phyloP scores from a whole-genome alignment of 2,797 vertebrate species.

The Clarias laeviceps region DNA sequence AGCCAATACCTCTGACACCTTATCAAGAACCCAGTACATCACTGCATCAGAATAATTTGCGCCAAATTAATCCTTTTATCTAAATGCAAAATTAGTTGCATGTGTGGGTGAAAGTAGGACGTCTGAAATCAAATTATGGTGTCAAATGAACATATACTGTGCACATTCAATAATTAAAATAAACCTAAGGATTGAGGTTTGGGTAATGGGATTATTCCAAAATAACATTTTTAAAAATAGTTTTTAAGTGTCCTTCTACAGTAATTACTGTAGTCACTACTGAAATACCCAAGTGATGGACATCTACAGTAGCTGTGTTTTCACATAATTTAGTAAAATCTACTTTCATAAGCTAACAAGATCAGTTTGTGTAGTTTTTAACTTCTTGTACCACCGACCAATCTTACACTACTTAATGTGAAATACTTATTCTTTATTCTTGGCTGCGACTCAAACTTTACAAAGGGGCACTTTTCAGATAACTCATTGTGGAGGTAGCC shows the following conservation, averaged over 20 bases:
- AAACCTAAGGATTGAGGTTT: neutral
- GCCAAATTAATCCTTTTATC: constrained; percentile 16
- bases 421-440: neutral
- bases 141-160: neutral
- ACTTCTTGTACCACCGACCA: neutral
- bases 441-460: neutral
- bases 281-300: neutral
- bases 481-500: neutral
- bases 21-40: neutral
- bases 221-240: neutral
- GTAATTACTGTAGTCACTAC: neutral
- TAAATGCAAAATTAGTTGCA: neutral
- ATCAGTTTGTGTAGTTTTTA: neutral
- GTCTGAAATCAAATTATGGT: neutral
- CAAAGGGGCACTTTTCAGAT: neutral
- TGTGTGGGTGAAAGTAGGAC: neutral
- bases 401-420: neutral
- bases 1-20: neutral
- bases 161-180: neutral
- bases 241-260: neutral
- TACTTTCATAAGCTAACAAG: neutral
- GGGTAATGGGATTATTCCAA: neutral
- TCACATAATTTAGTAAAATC: neutral
- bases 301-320: neutral
- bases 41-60: constrained; percentile 15